Evolutionary conservation across 1,140 invertebrate species (phyloP), one percentile per base, ranked within the genome.

Genomic region (Drosophila triauraria): DNA sequence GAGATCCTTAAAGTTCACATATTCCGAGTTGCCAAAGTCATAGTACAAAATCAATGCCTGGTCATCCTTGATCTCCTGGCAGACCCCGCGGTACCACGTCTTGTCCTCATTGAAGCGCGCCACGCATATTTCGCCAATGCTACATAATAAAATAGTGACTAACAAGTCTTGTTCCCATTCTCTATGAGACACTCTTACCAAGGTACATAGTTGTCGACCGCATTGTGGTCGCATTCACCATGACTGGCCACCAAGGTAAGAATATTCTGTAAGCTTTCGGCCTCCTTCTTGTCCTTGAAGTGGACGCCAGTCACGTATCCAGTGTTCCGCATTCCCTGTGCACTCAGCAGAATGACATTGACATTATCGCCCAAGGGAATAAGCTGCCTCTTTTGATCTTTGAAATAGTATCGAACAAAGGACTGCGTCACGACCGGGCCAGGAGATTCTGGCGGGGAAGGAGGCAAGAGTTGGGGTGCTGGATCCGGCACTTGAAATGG

Each of bases 61-160:
- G 5, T 78, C 15, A 20, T n/a, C 65, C 5, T 20, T 42, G 13
- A 78, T 17, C 13, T 50, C 32, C 5, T 48, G 35, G 20, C 84
- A 88, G 30, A 81, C 60, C 15, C 78, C 78, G 4, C 84, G 84
- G 20, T 88, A 90, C 85, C 84, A 88, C 1, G 8, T 5, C 4
- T 65, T 56, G 43, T 88, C 84, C 9, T 75, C 85, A 10, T 10
- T 9, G 43, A 48, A 88, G 5, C 71, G 12, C 2, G 68, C 32
- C 44, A 75, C 4, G 23, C 85, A 90, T 32, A 84, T 2, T 72
- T 88, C 84, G 1, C 75, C 74, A 58, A 90, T 43, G 10, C 84
- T 88, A 25, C 4, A 40, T 20, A 42, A 4, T 27, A 23, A 10
- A 4, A 48, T 17, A 15, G 32, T 40, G 9, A 42, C 7, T 4